A percentile compares a stretch with the other conserved stretches of the same genome.
Evolutionary conservation across 2,113 vertebrate genomes (phyloP).

Genomic region (Erythrocercus mccallii): DNA sequence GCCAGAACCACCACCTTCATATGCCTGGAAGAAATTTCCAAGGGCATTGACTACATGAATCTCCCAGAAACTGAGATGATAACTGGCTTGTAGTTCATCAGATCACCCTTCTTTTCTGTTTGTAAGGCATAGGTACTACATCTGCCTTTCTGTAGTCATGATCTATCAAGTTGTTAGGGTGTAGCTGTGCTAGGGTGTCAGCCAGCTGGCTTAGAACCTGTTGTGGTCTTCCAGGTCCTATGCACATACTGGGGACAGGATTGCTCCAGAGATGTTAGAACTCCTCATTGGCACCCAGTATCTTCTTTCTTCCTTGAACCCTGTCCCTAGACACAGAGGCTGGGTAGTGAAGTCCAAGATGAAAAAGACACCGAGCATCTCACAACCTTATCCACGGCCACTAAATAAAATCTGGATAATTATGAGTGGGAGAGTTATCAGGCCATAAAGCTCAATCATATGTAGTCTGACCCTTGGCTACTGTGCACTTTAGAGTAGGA

Average conservation of each 20-base stretch:
- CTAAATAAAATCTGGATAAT: neutral
- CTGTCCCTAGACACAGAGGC: neutral
- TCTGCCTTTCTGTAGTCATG: neutral
- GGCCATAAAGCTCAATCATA: neutral
- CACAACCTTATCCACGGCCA: neutral
- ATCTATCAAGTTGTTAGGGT: neutral
- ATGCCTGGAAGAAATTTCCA: neutral
- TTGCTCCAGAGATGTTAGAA: neutral
- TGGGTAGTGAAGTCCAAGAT: neutral
- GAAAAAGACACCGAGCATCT: neutral
- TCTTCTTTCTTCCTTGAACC: neutral
- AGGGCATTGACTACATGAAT: neutral
- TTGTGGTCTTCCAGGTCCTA: neutral
- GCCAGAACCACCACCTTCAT: neutral
- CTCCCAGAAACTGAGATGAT: neutral
- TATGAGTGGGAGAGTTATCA: neutral
- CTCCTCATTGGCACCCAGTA: neutral
- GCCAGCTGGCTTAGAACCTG: neutral
- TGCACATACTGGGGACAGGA: neutral
- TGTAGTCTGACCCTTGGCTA: neutral
- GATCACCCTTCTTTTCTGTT: neutral
- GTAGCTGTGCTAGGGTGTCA: neutral
- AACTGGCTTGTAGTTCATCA: neutral
- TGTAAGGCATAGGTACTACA: neutral
- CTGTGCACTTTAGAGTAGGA: neutral